Evolutionary conservation across 2,113 vertebrate genomes (phyloP).

Genomic region (Dipodomys ordii): DNA sequence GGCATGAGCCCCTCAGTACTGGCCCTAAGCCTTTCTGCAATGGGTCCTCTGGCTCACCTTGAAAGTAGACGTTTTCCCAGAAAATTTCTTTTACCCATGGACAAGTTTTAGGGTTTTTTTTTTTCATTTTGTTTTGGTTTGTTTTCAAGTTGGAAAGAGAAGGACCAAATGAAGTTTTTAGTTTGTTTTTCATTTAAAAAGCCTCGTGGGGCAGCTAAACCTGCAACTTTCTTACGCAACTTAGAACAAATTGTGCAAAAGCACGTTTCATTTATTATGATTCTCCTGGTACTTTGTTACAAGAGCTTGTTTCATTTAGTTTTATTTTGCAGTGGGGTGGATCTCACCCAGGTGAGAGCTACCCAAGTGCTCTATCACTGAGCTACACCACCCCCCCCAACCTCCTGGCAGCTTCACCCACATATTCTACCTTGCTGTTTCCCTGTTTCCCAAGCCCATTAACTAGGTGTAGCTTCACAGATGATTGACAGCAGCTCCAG

Average conservation of each 20-base stretch:
- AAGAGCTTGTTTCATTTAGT: not conserved
- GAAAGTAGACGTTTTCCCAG: not conserved
- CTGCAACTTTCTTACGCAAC: not conserved
- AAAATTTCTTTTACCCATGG: not conserved
- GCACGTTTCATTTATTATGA: not conserved
- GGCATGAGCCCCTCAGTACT: not conserved
- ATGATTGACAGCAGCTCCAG: not conserved
- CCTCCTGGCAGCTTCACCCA: not conserved
- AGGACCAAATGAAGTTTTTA: not conserved
- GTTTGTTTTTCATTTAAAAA: not conserved
- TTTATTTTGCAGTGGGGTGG: not conserved
- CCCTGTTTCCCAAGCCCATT: too few species aligned
- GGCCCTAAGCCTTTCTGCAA: not conserved
- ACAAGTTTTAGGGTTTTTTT: not conserved
- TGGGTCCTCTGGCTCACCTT: not conserved
- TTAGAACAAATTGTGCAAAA: not conserved
- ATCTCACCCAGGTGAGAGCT: not conserved
- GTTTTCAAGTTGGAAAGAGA: not conserved
- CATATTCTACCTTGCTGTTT: not conserved
- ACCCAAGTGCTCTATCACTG: not conserved
- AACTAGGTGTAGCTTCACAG: not conserved
- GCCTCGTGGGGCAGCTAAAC: not conserved
- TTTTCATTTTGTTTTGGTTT: not conserved
- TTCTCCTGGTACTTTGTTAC: not conserved
- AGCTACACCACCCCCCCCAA: too few species aligned